Conservation (phyloP, 1,140 invertebrate genomes). For the Phymastichus coffea region DNA sequence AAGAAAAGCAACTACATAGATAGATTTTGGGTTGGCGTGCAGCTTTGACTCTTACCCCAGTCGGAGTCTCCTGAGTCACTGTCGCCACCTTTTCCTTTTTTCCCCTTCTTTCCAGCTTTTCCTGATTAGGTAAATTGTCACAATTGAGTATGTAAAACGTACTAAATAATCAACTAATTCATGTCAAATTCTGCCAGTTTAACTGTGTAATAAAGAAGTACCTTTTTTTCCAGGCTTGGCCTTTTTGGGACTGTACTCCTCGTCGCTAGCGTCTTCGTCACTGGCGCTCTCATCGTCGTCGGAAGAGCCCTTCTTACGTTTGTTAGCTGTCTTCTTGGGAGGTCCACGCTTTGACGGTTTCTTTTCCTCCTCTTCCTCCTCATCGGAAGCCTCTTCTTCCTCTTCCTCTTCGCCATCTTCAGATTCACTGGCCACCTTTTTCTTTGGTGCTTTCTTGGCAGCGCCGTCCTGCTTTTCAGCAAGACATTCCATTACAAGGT, state of each 20-base stretch:
- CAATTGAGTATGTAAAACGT: no score
- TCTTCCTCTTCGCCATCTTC: conserved; percentile 67
- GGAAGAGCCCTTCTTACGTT: conserved; percentile 60
- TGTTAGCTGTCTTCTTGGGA: conserved; percentile 52
- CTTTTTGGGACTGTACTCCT: conserved; percentile 69
- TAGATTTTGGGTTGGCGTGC: no score
- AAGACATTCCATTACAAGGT: conserved; percentile 76
- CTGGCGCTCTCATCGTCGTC: conserved; percentile 64
- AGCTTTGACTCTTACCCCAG: conserved; percentile 70
- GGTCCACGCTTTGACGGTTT: conserved; percentile 63
- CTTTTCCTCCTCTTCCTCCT: conserved; percentile 62
- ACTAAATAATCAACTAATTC: no score
- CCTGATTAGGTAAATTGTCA: no score
- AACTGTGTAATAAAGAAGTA: no score
- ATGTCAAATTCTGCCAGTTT: no score
- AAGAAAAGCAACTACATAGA: no score
- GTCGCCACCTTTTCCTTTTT: conserved; percentile 71
- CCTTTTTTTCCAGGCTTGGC: conserved; percentile 54
- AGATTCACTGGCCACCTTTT: conserved; percentile 58
- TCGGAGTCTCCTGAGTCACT: conserved; percentile 77
- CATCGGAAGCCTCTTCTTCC: conserved; percentile 59
- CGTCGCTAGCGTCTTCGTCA: conserved; percentile 66
- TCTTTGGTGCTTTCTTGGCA: conserved; percentile 46
- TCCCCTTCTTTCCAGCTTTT: conserved; percentile 46
- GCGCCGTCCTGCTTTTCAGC: conserved; percentile 61